phyloP scores from a whole-genome alignment of 2,797 vertebrate genomes.

The Falco novaeseelandiae region DNA sequence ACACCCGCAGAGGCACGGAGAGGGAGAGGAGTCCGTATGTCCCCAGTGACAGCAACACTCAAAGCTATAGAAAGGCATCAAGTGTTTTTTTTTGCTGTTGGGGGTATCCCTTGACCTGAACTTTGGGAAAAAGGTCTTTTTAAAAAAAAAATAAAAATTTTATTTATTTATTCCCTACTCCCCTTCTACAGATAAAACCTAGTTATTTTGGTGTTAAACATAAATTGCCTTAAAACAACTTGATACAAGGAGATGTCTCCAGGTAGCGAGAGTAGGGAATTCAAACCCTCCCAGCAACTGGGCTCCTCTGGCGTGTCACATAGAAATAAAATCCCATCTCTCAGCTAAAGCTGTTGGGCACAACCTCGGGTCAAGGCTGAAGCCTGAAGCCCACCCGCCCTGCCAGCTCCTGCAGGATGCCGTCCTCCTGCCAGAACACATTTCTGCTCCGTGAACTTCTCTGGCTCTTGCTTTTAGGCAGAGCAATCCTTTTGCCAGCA shows the following conservation, averaged over 20 bases:
- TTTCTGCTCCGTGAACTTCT: not conserved
- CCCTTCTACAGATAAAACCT: not conserved
- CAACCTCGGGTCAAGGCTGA: not conserved
- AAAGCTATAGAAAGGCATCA: not conserved
- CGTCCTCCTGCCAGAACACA: fast-evolving
- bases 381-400: fast-evolving
- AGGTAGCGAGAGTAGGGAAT: not conserved
- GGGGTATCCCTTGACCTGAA: not conserved
- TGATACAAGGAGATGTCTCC: not conserved
- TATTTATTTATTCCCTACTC: too few relatives aligned
- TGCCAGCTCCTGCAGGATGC: fast-evolving
- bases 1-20: fast-evolving
- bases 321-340: fast-evolving
- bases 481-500: not conserved
- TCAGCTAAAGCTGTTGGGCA: not conserved
- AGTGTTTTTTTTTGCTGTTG: not conserved
- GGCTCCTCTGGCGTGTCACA: fast-evolving
- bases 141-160: too few relatives aligned
- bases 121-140: not conserved
- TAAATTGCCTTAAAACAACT: not conserved
- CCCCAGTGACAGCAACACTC: fast-evolving
- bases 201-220: not conserved
- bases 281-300: not conserved
- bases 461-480: not conserved
- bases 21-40: not conserved